Conservation (phyloP, 1,140 invertebrate genomes). For the Heterodera carotae region DNA sequence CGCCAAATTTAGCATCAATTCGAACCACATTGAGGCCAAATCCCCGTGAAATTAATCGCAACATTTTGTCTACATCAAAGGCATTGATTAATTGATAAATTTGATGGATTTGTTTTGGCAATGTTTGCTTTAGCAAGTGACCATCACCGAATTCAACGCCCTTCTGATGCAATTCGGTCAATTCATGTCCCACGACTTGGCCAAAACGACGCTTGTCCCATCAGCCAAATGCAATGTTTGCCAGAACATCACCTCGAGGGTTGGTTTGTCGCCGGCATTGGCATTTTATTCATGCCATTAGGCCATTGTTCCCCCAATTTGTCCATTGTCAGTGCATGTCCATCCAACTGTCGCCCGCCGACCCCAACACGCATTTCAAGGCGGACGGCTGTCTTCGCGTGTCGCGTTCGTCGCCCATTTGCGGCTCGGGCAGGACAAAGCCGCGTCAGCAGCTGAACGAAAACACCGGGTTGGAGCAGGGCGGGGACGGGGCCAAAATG, state of each 20-base stretch:
- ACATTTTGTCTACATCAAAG: slow-evolving; percentile 57
- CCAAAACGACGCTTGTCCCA: slow-evolving; percentile 64
- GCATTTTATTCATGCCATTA: not conserved
- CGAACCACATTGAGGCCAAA: slow-evolving; percentile 48
- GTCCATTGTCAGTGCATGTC: slow-evolving; percentile 57
- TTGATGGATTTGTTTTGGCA: not conserved
- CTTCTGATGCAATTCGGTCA: slow-evolving; percentile 66
- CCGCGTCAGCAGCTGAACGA: slow-evolving; percentile 63
- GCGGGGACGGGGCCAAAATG: not conserved
- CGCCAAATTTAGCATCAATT: slow-evolving; percentile 46
- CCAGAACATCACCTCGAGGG: slow-evolving; percentile 61
- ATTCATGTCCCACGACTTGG: slow-evolving; percentile 65
- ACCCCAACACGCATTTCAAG: slow-evolving; percentile 59
- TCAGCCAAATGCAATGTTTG: slow-evolving; percentile 65
- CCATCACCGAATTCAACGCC: slow-evolving; percentile 55
- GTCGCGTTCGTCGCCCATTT: slow-evolving; percentile 63
- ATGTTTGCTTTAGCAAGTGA: slow-evolving; percentile 37
- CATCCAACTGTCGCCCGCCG: slow-evolving; percentile 50
- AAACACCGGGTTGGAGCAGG: slow-evolving; percentile 62
- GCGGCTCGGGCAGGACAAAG: slow-evolving; percentile 62
- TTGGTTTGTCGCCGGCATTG: not conserved
- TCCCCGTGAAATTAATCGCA: slow-evolving; percentile 56
- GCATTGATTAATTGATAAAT: not conserved
- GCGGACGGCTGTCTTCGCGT: slow-evolving; percentile 60
- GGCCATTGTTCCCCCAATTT: no score